Percentiles rank a stretch among this genome's conserved stretches.
phyloP scores from a whole-genome alignment of 2,888 invertebrate genomes.

The Arctia plantaginis region DNA sequence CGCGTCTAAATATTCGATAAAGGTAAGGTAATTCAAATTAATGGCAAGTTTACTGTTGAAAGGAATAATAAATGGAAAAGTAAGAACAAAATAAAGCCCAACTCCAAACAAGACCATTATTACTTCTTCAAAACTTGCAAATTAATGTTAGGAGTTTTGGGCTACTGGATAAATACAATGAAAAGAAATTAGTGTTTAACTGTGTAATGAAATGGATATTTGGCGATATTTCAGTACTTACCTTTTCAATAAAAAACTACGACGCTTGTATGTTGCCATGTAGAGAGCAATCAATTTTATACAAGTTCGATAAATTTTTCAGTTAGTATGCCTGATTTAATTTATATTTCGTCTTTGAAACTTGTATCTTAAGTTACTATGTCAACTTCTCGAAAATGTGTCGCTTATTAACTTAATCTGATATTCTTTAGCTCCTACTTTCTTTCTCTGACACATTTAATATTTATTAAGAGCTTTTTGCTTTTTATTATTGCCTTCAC shows the following conservation, averaged over 20 bases:
- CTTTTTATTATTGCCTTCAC: background rate
- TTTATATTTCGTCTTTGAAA: background rate
- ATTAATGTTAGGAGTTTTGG: background rate
- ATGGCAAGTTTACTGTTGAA: background rate
- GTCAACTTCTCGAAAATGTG: background rate
- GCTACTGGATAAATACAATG: background rate
- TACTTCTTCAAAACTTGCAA: background rate
- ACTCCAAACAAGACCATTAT: background rate
- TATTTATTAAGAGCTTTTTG: background rate
- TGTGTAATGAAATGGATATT: slow-evolving; percentile 59
- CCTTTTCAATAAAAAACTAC: slow-evolving; percentile 13
- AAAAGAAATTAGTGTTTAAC: background rate
- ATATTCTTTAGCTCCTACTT: background rate
- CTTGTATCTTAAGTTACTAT: background rate
- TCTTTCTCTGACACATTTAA: background rate
- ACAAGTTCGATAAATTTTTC: background rate
- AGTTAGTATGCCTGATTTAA: background rate
- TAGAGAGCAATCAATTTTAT: background rate
- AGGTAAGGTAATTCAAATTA: background rate
- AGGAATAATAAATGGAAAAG: background rate
- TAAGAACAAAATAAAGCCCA: background rate
- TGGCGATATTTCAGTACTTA: slow-evolving; percentile 46
- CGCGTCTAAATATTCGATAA: slow-evolving; percentile 67
- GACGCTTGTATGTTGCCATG: background rate
- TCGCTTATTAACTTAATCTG: background rate